Evolutionary conservation across 2,797 vertebrate genomes (phyloP), one percentile per base, ranked within the genome.

Genomic region (Florisuga fusca): DNA sequence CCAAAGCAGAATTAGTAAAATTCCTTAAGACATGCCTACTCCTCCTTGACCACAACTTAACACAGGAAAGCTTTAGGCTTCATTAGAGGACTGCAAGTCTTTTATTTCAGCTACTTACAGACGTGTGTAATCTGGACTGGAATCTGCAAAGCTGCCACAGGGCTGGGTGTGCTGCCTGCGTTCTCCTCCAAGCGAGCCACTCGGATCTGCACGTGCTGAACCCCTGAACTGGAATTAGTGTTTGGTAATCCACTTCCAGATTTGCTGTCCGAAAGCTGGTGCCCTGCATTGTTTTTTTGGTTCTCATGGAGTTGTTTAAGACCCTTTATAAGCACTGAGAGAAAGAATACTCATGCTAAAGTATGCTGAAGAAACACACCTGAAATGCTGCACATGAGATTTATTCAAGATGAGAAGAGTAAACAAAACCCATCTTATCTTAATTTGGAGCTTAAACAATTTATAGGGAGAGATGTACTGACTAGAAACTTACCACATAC

Each of bases 91-190:
- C 7, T 90, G 33, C 0, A 10, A 93, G 51, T 68, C 7, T 5
- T 48, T 66, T 20, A 1, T 75, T 88, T 18, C 50, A 87, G 79
- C 82, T 89, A 97, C 99, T 99, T 98, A 99, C 99, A 98, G 93
- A 99, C 98, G 43, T 99, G 99, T 6, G 99, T 99, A 96, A 99
- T 99, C 98, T 99, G 99, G 96, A 99, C 98, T 1, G 99, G 99
- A 68, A 99, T 99, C 98, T 99, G 99, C 96, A 99, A 94, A 38
- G 99, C 98, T 21, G 99, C 97, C 94, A 99, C 48, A 1, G 99
- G 98, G 96, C 97, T 98, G 3, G 98, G 97, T 75, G 98, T 91
- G 34, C 97, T 96, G 90, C 97, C 94, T 4, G 97, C 43, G 67
- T 90, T 98, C 93, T 99, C 99, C 62, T 99, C 99, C 95, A 99